phyloP scores from a whole-genome alignment of 2,888 invertebrate genomes.

The Phaedon cochleariae region DNA sequence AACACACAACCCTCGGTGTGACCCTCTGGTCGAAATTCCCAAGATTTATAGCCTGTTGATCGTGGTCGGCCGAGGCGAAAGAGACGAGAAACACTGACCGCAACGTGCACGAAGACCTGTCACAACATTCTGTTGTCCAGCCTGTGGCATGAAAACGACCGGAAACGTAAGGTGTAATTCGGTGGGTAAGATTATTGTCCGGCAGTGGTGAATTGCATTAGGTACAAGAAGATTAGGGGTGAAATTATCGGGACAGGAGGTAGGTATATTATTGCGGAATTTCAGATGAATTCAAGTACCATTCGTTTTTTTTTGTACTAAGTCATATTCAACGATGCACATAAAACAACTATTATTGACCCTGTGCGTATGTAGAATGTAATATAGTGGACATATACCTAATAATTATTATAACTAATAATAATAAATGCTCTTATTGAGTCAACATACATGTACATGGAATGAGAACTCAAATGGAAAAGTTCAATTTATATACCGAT shows the following conservation, averaged over 20 bases:
- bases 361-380: too few species aligned
- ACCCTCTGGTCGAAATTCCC: constrained; percentile 5
- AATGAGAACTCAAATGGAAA: too few species aligned
- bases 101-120: constrained; percentile 52
- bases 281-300: too few species aligned
- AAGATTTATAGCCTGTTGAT: constrained; percentile 47
- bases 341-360: too few species aligned
- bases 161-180: constrained; percentile 53
- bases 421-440: too few species aligned
- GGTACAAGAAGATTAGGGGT: constrained; percentile 20
- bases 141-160: constrained; percentile 41
- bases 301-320: background rate
- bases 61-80: constrained; percentile 38
- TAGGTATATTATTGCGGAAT: background rate
- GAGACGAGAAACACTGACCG: constrained; percentile 48
- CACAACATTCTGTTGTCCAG: constrained; percentile 53
- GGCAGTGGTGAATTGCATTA: constrained; percentile 17
- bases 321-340: too few species aligned
- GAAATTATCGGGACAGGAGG: constrained; percentile 2
- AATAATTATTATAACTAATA: too few species aligned
- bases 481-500: too few species aligned
- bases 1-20: background rate
- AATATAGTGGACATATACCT: too few species aligned
- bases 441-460: too few species aligned
- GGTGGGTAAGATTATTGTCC: constrained; percentile 26